A percentile compares a stretch with the other conserved stretches of the same genome.
phyloP scores from a whole-genome alignment of 2,113 vertebrate genomes.

The Lichenostomus cassidix region DNA sequence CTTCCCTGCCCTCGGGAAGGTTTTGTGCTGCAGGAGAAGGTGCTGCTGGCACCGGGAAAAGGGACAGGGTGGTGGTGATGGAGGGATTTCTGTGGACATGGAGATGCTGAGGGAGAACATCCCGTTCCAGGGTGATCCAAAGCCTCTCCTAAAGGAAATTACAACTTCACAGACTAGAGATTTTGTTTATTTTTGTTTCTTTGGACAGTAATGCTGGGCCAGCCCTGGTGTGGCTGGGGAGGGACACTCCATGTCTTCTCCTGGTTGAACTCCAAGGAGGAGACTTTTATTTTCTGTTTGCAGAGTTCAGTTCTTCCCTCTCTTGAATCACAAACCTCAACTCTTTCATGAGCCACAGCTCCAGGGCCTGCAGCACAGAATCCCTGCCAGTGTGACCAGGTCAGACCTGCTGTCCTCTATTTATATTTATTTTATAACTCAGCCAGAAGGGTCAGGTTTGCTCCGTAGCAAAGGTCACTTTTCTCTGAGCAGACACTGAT shows the following conservation, averaged over 20 bases:
- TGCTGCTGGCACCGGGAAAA: not conserved
- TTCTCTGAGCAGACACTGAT: not conserved
- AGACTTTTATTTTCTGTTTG: not conserved
- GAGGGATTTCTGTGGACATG: rapidly evolving
- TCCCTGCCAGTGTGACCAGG: not conserved
- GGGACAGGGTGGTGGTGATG: not conserved
- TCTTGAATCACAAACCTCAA: not conserved
- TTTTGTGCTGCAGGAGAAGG: not conserved
- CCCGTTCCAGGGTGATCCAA: not conserved
- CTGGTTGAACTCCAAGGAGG: rapidly evolving
- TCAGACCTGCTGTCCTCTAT: constrained; percentile 5
- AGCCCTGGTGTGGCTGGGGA: not conserved
- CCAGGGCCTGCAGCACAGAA: not conserved
- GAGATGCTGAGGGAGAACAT: not conserved
- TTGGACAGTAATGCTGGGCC: not conserved
- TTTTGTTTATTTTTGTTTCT: not conserved
- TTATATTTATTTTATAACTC: not conserved
- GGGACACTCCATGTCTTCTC: not conserved
- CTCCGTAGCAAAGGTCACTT: not conserved
- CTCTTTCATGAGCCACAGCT: not conserved
- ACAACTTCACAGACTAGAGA: not conserved
- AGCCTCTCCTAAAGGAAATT: not conserved
- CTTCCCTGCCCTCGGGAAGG: not conserved
- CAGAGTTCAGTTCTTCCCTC: not conserved
- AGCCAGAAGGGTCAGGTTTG: not conserved